A percentile compares a stretch with the other conserved stretches of the same genome.
phyloP scores from a whole-genome alignment of 2,888 invertebrate species.

The Beris morrisii region DNA sequence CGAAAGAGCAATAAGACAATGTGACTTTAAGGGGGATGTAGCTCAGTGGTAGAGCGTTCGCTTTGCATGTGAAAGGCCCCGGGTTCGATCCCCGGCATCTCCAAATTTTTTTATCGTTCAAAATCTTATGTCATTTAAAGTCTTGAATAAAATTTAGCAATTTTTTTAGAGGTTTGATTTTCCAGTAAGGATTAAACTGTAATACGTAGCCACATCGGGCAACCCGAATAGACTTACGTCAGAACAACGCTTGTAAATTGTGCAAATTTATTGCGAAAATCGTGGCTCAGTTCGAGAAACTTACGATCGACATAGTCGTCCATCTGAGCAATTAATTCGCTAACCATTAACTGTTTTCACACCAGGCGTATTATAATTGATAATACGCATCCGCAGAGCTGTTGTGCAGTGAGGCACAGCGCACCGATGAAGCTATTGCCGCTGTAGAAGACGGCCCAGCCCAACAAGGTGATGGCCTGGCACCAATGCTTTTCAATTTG shows the following conservation, averaged over 20 bases:
- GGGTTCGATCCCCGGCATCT: conserved; percentile 93
- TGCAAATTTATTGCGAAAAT: too few species aligned
- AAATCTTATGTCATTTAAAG: background rate
- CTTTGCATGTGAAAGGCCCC: conserved; percentile 95
- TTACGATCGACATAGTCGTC: too few species aligned
- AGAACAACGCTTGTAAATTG: background rate
- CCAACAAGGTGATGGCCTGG: too few species aligned
- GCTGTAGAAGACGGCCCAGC: too few species aligned
- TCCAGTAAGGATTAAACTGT: background rate
- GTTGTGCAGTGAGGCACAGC: background rate
- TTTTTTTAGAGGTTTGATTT: background rate
- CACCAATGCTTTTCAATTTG: too few species aligned
- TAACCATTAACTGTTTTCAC: too few species aligned
- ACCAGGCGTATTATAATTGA: too few species aligned
- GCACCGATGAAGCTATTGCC: too few species aligned
- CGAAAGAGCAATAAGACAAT: background rate
- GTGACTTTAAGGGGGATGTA: conserved; percentile 65
- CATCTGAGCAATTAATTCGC: too few species aligned
- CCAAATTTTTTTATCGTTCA: conserved; percentile 58
- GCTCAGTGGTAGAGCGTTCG: conserved; percentile 95
- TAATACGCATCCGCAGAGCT: background rate
- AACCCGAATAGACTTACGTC: background rate
- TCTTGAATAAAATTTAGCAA: background rate
- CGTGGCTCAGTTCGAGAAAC: too few species aligned
- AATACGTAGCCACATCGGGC: background rate